phyloP scores from a whole-genome alignment of 35 echinoderm and acorn worm species.

The Holothuria glaberrima region DNA sequence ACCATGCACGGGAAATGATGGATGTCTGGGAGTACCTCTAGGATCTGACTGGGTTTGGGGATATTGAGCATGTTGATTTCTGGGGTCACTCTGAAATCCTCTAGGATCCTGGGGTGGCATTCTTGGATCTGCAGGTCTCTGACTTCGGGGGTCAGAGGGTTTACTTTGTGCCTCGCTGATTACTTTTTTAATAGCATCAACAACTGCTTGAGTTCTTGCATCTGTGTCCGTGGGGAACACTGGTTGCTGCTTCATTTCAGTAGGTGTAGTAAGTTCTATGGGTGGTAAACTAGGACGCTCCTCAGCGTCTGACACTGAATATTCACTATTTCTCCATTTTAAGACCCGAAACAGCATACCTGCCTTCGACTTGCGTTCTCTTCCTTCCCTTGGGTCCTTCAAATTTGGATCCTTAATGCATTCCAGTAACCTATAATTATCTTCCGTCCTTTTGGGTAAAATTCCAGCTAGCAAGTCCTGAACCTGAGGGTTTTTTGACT shows the following conservation, averaged over 20 bases:
- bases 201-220: slow-evolving; percentile 29
- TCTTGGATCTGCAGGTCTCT: slow-evolving; percentile 71
- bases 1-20: slow-evolving; percentile 8
- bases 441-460: slow-evolving; percentile 28
- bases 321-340: slow-evolving; percentile 83
- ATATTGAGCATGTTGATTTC: background rate
- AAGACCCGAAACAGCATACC: slow-evolving; percentile 76
- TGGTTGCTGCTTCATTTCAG: slow-evolving; percentile 77
- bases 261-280: slow-evolving; percentile 82
- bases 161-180: slow-evolving; percentile 27
- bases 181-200: slow-evolving; percentile 47
- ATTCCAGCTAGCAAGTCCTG: slow-evolving; percentile 25
- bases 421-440: slow-evolving; percentile 72
- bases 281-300: slow-evolving; percentile 74
- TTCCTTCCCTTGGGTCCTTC: slow-evolving; percentile 71
- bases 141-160: slow-evolving; percentile 48
- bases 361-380: slow-evolving; percentile 71
- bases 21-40: slow-evolving; percentile 6
- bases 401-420: slow-evolving; percentile 57
- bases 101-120: slow-evolving; percentile 49
- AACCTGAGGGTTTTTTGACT: slow-evolving; percentile 34
- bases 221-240: slow-evolving; percentile 31
- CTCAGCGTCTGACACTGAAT: slow-evolving; percentile 68
- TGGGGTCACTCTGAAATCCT: slow-evolving; percentile 4
- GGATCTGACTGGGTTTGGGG: slow-evolving; percentile 1